Evolutionary conservation across 2,797 vertebrate genomes (phyloP).

Genomic region (Hoplostethus atlanticus): DNA sequence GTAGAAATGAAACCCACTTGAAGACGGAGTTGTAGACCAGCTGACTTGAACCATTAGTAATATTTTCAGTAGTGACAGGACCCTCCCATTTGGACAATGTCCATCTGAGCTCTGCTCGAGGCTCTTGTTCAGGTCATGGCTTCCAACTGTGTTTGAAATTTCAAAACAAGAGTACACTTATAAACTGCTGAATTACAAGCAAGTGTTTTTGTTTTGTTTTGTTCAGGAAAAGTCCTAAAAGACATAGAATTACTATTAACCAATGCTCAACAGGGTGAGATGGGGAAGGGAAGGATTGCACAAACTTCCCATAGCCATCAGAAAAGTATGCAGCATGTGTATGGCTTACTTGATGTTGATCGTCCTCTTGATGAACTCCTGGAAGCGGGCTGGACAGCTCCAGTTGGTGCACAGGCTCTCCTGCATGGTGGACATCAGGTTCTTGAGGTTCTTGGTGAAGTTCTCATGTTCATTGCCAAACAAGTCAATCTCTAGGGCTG

Average conservation of each 20-base stretch:
- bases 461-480: slow-evolving; percentile 95
- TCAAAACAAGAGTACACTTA: not conserved
- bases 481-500: slow-evolving; percentile 90
- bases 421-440: slow-evolving; percentile 91
- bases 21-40: slow-evolving; percentile 1
- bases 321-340: not conserved
- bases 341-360: slow-evolving; percentile 88
- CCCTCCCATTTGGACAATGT: not conserved
- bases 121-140: not conserved
- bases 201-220: not conserved
- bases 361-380: slow-evolving; percentile 86
- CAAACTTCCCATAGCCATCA: not conserved
- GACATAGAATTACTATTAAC: not conserved
- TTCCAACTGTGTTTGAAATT: not conserved
- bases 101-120: not conserved
- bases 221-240: too few species aligned
- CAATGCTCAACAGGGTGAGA: not conserved
- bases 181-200: not conserved
- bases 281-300: not conserved
- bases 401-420: slow-evolving; percentile 90
- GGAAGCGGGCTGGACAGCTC: slow-evolving; percentile 86
- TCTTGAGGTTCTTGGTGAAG: slow-evolving; percentile 92
- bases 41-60: slow-evolving; percentile 2
- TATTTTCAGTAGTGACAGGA: slow-evolving; percentile 1
- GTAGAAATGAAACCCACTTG: slow-evolving; percentile 9